phyloP scores from a whole-genome alignment of 2,113 vertebrate species.

The Corythoichthys intestinalis region DNA sequence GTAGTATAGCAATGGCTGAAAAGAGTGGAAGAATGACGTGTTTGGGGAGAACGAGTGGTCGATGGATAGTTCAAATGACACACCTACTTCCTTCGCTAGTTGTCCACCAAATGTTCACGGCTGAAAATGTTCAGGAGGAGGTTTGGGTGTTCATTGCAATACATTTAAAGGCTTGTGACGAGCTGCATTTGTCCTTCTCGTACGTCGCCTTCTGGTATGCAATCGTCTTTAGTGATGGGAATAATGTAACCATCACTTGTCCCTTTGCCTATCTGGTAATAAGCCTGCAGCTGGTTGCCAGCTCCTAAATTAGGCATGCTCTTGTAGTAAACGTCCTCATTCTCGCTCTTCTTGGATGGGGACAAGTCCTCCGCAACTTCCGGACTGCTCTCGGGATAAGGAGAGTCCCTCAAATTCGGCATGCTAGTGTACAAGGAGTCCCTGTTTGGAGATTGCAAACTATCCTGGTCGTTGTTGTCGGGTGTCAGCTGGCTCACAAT shows the following conservation, averaged over 20 bases:
- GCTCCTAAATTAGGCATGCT: constrained; percentile 98
- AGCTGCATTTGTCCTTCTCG: constrained; percentile 99
- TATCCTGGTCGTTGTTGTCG: constrained; percentile 80
- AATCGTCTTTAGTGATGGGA: constrained; percentile 91
- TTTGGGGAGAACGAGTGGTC: constrained; percentile 24
- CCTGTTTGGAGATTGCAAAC: constrained; percentile 93
- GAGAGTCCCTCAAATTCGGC: constrained; percentile 98
- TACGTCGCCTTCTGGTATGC: constrained; percentile 91
- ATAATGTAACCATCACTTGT: constrained; percentile 95
- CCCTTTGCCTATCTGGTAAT: constrained; percentile 95
- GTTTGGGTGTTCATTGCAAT: constrained; percentile 67
- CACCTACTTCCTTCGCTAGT: constrained; percentile 29
- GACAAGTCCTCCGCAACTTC: constrained; percentile 89
- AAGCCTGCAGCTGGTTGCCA: constrained; percentile 90
- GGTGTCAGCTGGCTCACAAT: constrained; percentile 84
- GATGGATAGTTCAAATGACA: constrained; percentile 31
- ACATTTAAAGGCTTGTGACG: constrained; percentile 96
- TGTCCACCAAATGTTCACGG: constrained; percentile 45
- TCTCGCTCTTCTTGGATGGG: constrained; percentile 89
- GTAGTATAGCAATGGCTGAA: constrained; percentile 43
- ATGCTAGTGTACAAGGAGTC: constrained; percentile 99
- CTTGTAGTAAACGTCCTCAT: constrained; percentile 97
- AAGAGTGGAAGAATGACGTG: constrained; percentile 32
- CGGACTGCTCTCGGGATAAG: constrained; percentile 87
- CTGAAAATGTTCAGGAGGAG: constrained; percentile 31